Evolutionary conservation across 2,797 vertebrate species (phyloP), one percentile per base, ranked within the genome.

Genomic region (Psittacula derbiana): DNA sequence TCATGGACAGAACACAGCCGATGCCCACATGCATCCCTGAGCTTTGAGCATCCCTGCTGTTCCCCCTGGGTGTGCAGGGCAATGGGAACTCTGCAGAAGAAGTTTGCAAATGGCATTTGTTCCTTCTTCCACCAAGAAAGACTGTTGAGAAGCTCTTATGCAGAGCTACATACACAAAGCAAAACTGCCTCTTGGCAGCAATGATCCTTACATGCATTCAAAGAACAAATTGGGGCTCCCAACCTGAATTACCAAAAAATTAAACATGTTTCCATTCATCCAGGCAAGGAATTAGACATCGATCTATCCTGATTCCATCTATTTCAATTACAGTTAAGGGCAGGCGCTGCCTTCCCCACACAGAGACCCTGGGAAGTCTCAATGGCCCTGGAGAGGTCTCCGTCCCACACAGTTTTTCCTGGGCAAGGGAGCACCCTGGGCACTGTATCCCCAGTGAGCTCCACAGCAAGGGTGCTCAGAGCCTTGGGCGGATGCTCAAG

Each of bases 221-320:
- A 9, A 5, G 82, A 91, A 55, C 0, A 0, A 84, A 13, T n/a
- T 16, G 10, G 30, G 30, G 88, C 85, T 93, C 94, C 94, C 88
- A 49, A 90, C 53, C 91, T 31, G 58, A 93, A 80, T 94, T 65
- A 96, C 66, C 88, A 43, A 78, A 83, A 96, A 93, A 96, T 90
- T 65, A 86, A 97, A 92, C 96, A 95, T 92, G 92, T 93, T 93
- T 95, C 84, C 90, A 82, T 52, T 95, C 91, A 96, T 17, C 65
- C 91, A 93, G 72, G 94, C 31, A 61, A 93, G 91, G 93, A 92
- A 93, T 93, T 62, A 67, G 82, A 86, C 2, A 33, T 64, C 88
- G 81, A 83, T 70, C 65, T 8, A 3, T 79, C 58, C 72, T 12
- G 70, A 90, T 83, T 93, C 88, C 69, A 88, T 87, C 86, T 79